These are phyloP conservation scores for Orientallactaga bullata DNA, from an alignment of 2,113 vertebrate species.

Conservation along the genomic window DNA sequence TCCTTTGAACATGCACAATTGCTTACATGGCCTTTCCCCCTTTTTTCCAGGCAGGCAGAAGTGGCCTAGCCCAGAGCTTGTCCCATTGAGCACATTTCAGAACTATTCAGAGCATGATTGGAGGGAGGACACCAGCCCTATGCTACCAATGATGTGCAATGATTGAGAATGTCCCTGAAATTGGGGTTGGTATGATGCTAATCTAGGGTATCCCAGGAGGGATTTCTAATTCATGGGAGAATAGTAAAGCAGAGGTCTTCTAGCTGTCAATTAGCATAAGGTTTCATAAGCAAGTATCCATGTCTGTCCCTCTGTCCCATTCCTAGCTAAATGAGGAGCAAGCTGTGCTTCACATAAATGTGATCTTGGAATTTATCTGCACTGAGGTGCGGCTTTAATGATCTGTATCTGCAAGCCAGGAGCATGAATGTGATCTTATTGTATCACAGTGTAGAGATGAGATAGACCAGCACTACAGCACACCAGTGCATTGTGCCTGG, in stretches of 20 bases:
- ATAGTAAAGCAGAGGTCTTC: constrained; percentile 32
- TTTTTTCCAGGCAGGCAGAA: constrained; percentile 70
- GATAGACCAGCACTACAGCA: constrained; percentile 74
- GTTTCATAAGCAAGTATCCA: constrained; percentile 58
- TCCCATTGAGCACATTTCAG: constrained; percentile 65
- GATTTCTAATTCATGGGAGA: constrained; percentile 49
- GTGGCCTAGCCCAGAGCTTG: constrained; percentile 63
- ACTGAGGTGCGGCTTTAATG: constrained; percentile 77
- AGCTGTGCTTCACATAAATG: constrained; percentile 73
- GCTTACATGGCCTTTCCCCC: constrained; percentile 61
- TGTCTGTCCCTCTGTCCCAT: not conserved
- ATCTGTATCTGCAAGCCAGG: constrained; percentile 82
- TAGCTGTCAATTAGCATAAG: constrained; percentile 31
- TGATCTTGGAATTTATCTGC: constrained; percentile 70
- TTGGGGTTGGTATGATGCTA: constrained; percentile 6
- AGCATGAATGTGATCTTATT: constrained; percentile 82
- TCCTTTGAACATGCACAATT: constrained; percentile 61
- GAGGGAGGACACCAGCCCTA: constrained; percentile 47
- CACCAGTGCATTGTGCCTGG: constrained; percentile 73
- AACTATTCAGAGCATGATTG: constrained; percentile 38
- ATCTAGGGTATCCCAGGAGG: constrained; percentile 27
- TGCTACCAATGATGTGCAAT: constrained; percentile 39
- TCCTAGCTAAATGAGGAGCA: constrained; percentile 63
- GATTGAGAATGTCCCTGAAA: constrained; percentile 39
- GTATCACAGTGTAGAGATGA: constrained; percentile 77